Evolutionary conservation across 1,140 invertebrate genomes (phyloP), one percentile per base, ranked within the genome.

Genomic region (Heliothis subflexa): DNA sequence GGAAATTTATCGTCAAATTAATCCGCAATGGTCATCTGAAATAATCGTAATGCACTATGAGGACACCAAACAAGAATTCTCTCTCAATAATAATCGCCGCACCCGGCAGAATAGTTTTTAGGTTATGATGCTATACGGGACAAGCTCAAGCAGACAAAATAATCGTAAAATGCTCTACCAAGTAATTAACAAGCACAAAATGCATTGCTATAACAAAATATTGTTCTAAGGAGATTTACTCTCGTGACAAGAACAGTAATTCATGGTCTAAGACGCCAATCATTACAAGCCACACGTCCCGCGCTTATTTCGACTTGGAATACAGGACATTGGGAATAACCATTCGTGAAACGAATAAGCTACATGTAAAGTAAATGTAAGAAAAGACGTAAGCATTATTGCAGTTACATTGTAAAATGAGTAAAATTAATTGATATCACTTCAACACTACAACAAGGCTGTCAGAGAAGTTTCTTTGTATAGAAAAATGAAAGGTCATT

Each of bases 91-190:
- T 70, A 54, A 14, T 45, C 76, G 72, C 82, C 81, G 83, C 82
- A 90, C 86, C 91, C 91, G 91, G 88, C 89, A 77, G 80, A 70
- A 83, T 61, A 66, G 2, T 83, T 91, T 92, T 86, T 85, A 93
- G 89, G 90, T 92, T 92, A 92, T 88, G 78, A 82, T 81, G 50
- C 55, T 78, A 40, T 40, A 57, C 12, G 18, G 52, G 57, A 45
- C 47, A 49, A 55, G 50, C 28, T 57, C 13, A 25, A 18, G 28
- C 33, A 54, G 25, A 52, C 49, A 76, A 76, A 64, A 76, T 64
- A 76, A 76, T 64, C 47, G 33, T 40, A 76, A 0, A 18, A 50
- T 64, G n/a, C 18, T n/a, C 33, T 28, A 54, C 18, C 47, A 40
- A 18, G 25, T 12, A n/a, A 54, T 11, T 25, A 64, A 0, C 18